Evolutionary conservation across 2,113 vertebrate species (phyloP), one percentile per base, ranked within the genome.

Genomic region (Bostrychus sinensis): DNA sequence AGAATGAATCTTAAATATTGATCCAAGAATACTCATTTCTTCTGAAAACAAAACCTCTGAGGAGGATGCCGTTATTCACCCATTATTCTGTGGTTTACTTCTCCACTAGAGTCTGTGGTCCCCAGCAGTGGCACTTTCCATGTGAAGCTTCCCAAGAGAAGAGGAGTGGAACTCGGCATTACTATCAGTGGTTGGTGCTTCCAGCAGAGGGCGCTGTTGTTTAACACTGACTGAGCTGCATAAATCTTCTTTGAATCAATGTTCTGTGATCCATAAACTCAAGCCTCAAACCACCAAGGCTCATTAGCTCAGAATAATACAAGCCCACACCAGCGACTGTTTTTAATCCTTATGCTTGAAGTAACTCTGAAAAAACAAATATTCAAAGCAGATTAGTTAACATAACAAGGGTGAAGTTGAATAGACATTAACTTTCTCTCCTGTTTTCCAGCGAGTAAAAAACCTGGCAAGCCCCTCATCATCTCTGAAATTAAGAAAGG

Each of bases 61-160:
- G n/a, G n/a, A n/a, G n/a, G n/a, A n/a, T n/a, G n/a, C n/a, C n/a
- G n/a, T n/a, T n/a, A n/a, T n/a, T n/a, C n/a, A n/a, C n/a, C n/a
- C n/a, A n/a, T n/a, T n/a, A n/a, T n/a, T n/a, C n/a, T n/a, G n/a
- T n/a, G n/a, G n/a, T 48, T 61, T 7, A 25, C 30, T 56, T 36
- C 7, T 39, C 20, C 42, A 5, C 50, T 56, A 93, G 97, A 99
- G 85, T 99, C 97, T 0, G 96, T 99, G 77, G 93, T 98, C 80
- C 97, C 97, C 14, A 99, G 97, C 91, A 98, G 97, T 2, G 97
- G 97, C 42, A 98, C 97, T 26, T 99, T 99, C 88, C 96, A 98
- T 0, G 96, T 99, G 57, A 99, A 99, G 88, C 90, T 99, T 39
- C 96, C 96, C 53, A 98, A 98, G 91, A 94, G 94, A 80, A 94